Evolutionary conservation across 2,797 vertebrate species (phyloP).

Genomic region (Pseudopleuronectes americanus): DNA sequence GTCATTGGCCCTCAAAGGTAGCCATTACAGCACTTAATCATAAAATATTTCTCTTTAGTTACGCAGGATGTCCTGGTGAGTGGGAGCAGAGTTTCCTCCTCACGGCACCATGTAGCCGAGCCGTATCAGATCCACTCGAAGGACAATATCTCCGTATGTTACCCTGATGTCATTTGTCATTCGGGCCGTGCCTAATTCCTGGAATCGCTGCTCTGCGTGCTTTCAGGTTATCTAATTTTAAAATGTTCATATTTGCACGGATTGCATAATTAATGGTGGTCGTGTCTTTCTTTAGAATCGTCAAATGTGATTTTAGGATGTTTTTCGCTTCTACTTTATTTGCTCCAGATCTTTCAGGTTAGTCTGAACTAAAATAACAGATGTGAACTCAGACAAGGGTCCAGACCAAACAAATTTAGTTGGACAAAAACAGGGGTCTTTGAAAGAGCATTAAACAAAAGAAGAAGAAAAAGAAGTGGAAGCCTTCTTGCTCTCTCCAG

Average conservation of each 20-base stretch:
- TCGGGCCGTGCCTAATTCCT: slow-evolving; percentile 6
- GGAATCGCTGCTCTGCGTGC: slow-evolving; percentile 10
- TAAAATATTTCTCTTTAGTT: slow-evolving; percentile 61
- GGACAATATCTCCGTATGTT: slow-evolving; percentile 33
- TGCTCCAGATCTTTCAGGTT: no score
- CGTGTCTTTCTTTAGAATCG: neutral
- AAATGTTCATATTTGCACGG: slow-evolving; percentile 30
- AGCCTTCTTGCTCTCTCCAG: no score
- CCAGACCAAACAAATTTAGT: no score
- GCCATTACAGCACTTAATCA: slow-evolving; percentile 69
- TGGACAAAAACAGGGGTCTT: no score
- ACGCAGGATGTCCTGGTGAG: slow-evolving; percentile 33
- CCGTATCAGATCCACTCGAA: slow-evolving; percentile 48
- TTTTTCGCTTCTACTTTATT: no score
- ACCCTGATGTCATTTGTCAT: slow-evolving; percentile 37
- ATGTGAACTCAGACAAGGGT: no score
- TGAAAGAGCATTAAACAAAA: no score
- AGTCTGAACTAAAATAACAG: no score
- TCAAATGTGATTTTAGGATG: neutral
- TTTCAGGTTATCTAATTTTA: slow-evolving; percentile 26
- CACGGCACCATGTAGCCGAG: slow-evolving; percentile 6
- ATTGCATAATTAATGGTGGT: slow-evolving; percentile 13
- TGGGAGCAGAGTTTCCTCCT: slow-evolving; percentile 35
- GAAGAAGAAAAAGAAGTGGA: no score
- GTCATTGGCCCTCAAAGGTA: slow-evolving; percentile 55